A percentile compares a stretch with the other conserved stretches of the same genome.
Evolutionary conservation across 1,140 invertebrate species (phyloP).

Genomic region (Drosophila lini): DNA sequence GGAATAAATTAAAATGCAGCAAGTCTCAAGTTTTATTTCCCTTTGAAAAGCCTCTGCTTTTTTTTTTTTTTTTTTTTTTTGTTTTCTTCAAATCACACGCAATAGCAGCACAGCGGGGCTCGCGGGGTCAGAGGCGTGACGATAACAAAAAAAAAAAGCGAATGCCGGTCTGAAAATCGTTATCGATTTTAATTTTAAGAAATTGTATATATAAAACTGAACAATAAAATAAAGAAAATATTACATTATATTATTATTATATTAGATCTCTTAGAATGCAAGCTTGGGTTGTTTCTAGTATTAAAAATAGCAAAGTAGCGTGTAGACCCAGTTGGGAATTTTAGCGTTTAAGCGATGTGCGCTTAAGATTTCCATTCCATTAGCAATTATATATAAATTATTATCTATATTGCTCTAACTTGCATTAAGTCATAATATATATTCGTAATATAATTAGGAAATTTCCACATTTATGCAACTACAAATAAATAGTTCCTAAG

Average conservation of each 20-base stretch:
- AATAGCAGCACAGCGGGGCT: constrained; percentile 7
- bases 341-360: too few species aligned
- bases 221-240: not conserved
- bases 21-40: constrained; percentile 46
- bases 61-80: not conserved
- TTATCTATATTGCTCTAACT: not conserved
- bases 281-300: too few species aligned
- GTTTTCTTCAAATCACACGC: constrained; percentile 40
- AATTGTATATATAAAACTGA: too few species aligned
- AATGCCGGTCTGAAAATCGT: constrained; percentile 25
- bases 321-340: too few species aligned
- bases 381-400: not conserved
- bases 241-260: too few species aligned
- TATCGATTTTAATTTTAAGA: constrained; percentile 7
- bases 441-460: too few species aligned
- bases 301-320: too few species aligned
- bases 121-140: constrained; percentile 38
- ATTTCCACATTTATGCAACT: not conserved
- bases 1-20: constrained; percentile 81
- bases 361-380: not conserved
- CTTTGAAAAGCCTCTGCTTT: constrained; percentile 2
- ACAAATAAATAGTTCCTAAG: not conserved
- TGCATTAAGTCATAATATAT: too few species aligned
- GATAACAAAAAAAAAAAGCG: constrained; percentile 48
- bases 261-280: too few species aligned